Conservation (phyloP, 2,797 vertebrate genomes). For the Macroramphosus scolopax region DNA sequence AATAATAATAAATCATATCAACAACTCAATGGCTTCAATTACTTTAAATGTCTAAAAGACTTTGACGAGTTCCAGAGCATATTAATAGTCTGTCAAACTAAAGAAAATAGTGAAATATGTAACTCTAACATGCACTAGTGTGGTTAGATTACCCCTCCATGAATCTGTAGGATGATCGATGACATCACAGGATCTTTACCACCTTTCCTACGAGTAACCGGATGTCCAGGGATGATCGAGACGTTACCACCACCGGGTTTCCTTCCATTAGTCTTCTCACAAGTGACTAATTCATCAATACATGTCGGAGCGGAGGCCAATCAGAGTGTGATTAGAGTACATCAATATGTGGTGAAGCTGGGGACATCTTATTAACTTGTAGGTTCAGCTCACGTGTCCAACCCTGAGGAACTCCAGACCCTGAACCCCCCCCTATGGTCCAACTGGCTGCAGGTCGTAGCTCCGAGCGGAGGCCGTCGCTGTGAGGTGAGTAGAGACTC, state of each 20-base stretch:
- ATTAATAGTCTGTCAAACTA: too few relatives aligned
- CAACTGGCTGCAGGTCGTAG: constrained; percentile 28
- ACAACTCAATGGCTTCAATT: too few relatives aligned
- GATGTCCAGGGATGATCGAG: too few relatives aligned
- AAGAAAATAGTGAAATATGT: too few relatives aligned
- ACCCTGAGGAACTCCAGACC: constrained; percentile 6
- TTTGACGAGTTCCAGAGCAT: too few relatives aligned
- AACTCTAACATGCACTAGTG: too few relatives aligned
- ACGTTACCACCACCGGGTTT: too few relatives aligned
- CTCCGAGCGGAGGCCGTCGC: not conserved
- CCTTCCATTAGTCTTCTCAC: constrained; percentile 7
- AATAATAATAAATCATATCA: constrained; percentile 36
- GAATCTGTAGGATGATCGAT: not conserved
- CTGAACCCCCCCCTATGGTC: constrained; percentile 20
- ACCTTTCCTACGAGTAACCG: too few relatives aligned
- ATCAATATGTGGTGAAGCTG: constrained; percentile 39
- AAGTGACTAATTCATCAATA: constrained; percentile 28
- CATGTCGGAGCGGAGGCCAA: not conserved
- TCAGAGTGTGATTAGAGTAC: constrained; percentile 25
- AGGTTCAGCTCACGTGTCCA: constrained; percentile 9
- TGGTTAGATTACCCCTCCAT: too few relatives aligned
- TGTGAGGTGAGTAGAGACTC: not conserved
- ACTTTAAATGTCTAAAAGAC: too few relatives aligned
- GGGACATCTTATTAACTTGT: constrained; percentile 19
- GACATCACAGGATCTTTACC: too few relatives aligned